Conservation (phyloP, 2,888 invertebrate genomes). For the Oscheius onirici region DNA sequence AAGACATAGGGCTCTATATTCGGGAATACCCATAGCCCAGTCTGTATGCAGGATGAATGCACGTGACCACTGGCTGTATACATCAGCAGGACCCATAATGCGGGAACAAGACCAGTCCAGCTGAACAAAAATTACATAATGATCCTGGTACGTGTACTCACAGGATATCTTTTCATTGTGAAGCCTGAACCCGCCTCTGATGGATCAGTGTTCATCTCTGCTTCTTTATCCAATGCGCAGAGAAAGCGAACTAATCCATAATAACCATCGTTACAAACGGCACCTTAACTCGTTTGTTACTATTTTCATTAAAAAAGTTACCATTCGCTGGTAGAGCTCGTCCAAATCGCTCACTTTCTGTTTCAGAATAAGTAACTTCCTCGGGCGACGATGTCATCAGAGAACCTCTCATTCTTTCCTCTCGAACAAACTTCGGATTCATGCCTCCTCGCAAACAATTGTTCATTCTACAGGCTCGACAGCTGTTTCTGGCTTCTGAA, state of each 20-base stretch:
- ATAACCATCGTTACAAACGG: neutral
- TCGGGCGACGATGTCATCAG: conserved; percentile 40
- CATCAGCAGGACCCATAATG: conserved; percentile 55
- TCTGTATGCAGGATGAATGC: conserved; percentile 59
- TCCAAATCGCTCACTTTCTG: neutral
- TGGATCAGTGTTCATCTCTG: conserved; percentile 46
- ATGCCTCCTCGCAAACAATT: conserved; percentile 35
- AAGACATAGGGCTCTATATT: conserved; percentile 50
- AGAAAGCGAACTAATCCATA: conserved; percentile 41
- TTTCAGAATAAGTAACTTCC: neutral
- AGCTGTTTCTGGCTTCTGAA: conserved; percentile 24
- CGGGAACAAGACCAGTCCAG: conserved; percentile 51
- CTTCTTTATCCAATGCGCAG: conserved; percentile 43
- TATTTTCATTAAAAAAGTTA: neutral
- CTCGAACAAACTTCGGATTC: conserved; percentile 60
- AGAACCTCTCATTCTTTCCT: conserved; percentile 49
- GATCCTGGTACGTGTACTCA: no score
- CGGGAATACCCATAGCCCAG: conserved; percentile 60
- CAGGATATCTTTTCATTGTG: conserved; percentile 48
- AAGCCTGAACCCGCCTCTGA: conserved; percentile 46
- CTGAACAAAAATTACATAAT: conserved; percentile 39
- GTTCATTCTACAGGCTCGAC: conserved; percentile 21
- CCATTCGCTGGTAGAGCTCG: neutral
- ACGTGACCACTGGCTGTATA: conserved; percentile 57
- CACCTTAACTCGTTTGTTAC: neutral